Evolutionary conservation across 1,140 invertebrate species (phyloP), one percentile per base, ranked within the genome.

Genomic region (Pomacea maculata): DNA sequence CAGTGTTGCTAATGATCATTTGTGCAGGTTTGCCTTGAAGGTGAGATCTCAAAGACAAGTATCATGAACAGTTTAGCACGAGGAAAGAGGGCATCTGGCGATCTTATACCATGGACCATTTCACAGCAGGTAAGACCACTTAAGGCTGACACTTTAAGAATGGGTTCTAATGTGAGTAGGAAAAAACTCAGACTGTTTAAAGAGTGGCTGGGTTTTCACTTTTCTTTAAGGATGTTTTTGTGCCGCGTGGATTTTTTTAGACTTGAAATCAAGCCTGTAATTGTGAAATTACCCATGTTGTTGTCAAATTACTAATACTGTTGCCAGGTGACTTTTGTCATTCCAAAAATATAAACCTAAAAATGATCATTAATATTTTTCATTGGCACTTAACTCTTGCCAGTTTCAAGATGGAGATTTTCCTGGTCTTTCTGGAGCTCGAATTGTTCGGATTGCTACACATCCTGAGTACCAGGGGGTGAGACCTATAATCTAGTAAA

Each of bases 51-150:
- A 1, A 95, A 96, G 85, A 92, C 93, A 87, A 95, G 94, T 6
- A 94, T 99, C 57, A 93, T 92, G 8, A 94, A 96, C 86, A 95
- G 94, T 75, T 92, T 99, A 75, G 94, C 94, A 0, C 93, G 95
- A 83, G 98, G 98, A 7, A 95, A 95, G 86, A 94, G 96, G 88
- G 96, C 97, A 15, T 95, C 96, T 11, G 99, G 99, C 10, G 98
- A 99, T 93, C 92, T 99, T 15, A 98, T 99, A 86, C 98, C 98
- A 0, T 99, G 98, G 98, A 98, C 97, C 52, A 93, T 99, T 1
- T 96, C 97, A 10, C 97, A 99, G 89, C 97, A 99, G 89, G 91
- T 92, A 68, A 79, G 77, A 67, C 54, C 5, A 65, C 29, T 25
- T 12, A 25, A 34, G 67, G 11, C 15, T 61, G 8, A 61, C 57